phyloP scores from a whole-genome alignment of 2,888 invertebrate species.

The Caenorhabditis sp. region DNA sequence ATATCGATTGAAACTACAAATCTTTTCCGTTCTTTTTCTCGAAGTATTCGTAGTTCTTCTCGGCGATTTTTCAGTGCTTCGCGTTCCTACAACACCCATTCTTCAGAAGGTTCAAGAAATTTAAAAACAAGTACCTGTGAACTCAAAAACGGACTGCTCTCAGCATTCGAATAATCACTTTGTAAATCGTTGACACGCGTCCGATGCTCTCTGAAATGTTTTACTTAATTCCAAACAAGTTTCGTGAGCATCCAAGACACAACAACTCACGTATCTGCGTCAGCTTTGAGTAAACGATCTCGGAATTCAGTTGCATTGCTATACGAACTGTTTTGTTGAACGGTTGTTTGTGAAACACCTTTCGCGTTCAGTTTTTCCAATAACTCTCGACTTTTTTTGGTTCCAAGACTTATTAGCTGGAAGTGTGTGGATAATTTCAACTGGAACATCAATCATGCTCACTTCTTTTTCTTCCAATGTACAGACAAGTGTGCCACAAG shows the following conservation, averaged over 20 bases:
- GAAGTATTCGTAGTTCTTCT: slow-evolving; percentile 56
- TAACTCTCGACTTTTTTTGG: slow-evolving; percentile 49
- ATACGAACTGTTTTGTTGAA: slow-evolving; percentile 15
- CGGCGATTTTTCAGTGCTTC: slow-evolving; percentile 55
- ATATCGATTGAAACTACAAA: slow-evolving; percentile 61
- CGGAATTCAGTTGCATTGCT: slow-evolving; percentile 51
- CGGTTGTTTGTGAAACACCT: slow-evolving; percentile 17
- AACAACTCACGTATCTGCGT: slow-evolving; percentile 53
- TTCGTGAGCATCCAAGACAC: neutral
- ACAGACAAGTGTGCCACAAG: slow-evolving; percentile 84
- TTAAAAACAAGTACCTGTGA: slow-evolving; percentile 76
- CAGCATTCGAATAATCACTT: slow-evolving; percentile 62
- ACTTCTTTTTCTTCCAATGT: slow-evolving; percentile 63
- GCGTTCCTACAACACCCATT: slow-evolving; percentile 45
- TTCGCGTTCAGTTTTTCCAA: slow-evolving; percentile 73
- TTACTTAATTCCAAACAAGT: no score
- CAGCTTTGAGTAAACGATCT: slow-evolving; percentile 53
- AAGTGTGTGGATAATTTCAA: neutral
- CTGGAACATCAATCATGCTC: no score
- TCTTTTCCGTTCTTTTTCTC: slow-evolving; percentile 42
- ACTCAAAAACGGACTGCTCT: slow-evolving; percentile 82
- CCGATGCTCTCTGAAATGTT: slow-evolving; percentile 46
- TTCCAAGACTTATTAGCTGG: slow-evolving; percentile 53
- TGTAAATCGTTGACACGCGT: slow-evolving; percentile 64
- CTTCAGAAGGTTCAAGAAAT: neutral